Evolutionary conservation across 2,797 vertebrate species (phyloP), one percentile per base, ranked within the genome.

Genomic region (Coregonus sp.): DNA sequence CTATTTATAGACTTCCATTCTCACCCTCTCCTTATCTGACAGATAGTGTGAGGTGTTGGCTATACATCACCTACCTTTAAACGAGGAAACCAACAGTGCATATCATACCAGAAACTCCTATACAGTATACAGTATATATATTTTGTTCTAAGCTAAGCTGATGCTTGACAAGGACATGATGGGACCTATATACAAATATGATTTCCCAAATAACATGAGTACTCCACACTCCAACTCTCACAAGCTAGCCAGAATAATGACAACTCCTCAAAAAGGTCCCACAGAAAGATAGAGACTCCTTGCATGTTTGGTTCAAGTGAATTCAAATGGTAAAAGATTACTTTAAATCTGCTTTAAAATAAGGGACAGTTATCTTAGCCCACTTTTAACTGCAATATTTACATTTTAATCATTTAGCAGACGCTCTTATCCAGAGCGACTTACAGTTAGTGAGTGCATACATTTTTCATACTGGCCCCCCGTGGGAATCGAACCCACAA

Each of bases 261-360:
- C 40, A 78, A 15, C 54, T 37, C 18, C 25, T 40, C 16, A 76
- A 79, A 75, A 72, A 70, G 79, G 33, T 1, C 47, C 70, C 35
- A 78, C 25, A 73, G 52, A 50, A 50, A 65, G 51, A 75, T 52
- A 52, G 40, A 75, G 29, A 72, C 59, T 50, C 14, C 25, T 16
- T 29, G 50, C 25, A 56, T 25, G 65, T 76, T 54, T 51, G 54
- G 65, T 78, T 14, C 12, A 29, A 20, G 76, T 81, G n/a, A 75
- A 61, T 35, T 61, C 15, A 67, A 67, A 31, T 74, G 72, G 51
- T 47, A 51, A 83, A 85, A 83, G 37, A n/a, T 86, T 90, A 92
- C 92, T 91, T 91, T 87, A 66, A 78, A 79, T 85, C 82, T 84
- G 76, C 68, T 83, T n/a, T 81, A 40, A 74, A 81, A 77, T 63